These are phyloP conservation scores for Zaprionus gabonicus DNA, from an alignment of 1,140 invertebrate genomes.

Conservation along the genomic window DNA sequence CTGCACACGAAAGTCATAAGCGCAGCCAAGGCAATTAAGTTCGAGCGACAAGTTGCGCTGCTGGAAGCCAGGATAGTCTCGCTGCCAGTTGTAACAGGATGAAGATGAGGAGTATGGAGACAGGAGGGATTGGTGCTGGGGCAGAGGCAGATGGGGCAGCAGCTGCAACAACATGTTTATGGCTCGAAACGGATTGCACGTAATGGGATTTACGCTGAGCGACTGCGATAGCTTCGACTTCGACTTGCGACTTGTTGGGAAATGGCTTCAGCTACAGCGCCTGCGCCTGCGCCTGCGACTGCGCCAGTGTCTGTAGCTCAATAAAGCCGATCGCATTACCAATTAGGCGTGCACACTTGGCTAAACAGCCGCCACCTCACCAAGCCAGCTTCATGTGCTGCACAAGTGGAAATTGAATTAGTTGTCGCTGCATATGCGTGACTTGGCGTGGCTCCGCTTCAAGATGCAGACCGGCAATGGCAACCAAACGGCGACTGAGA, in stretches of 20 bases:
- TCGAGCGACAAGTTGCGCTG: slow-evolving; percentile 80
- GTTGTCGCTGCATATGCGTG: slow-evolving; percentile 80
- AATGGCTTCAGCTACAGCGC: slow-evolving; percentile 39
- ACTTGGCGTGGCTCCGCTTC: slow-evolving; percentile 43
- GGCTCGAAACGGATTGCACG: slow-evolving; percentile 81
- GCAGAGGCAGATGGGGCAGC: slow-evolving; percentile 30
- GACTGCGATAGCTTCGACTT: slow-evolving; percentile 69
- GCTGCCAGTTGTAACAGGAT: slow-evolving; percentile 12
- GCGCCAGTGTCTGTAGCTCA: slow-evolving; percentile 56
- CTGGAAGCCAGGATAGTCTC: slow-evolving; percentile 73
- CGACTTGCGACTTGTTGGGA: slow-evolving; percentile 20
- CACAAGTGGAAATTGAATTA: slow-evolving; percentile 80
- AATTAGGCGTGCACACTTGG: slow-evolving; percentile 81
- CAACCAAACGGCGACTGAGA: slow-evolving; percentile 8
- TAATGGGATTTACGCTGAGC: slow-evolving; percentile 81
- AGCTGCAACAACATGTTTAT: slow-evolving; percentile 79
- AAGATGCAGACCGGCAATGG: slow-evolving; percentile 4
- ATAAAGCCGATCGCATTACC: slow-evolving; percentile 83
- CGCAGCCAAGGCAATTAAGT: slow-evolving; percentile 80
- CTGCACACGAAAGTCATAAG: slow-evolving; percentile 82
- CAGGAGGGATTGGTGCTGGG: slow-evolving; percentile 12
- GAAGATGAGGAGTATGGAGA: not conserved
- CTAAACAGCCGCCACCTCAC: slow-evolving; percentile 67
- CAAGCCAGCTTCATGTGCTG: not conserved
- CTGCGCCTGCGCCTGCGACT: slow-evolving; percentile 3